Percentiles rank a stretch among this genome's conserved stretches.
Evolutionary conservation across 2,113 vertebrate genomes (phyloP).

Genomic region (Chrysemys picta): DNA sequence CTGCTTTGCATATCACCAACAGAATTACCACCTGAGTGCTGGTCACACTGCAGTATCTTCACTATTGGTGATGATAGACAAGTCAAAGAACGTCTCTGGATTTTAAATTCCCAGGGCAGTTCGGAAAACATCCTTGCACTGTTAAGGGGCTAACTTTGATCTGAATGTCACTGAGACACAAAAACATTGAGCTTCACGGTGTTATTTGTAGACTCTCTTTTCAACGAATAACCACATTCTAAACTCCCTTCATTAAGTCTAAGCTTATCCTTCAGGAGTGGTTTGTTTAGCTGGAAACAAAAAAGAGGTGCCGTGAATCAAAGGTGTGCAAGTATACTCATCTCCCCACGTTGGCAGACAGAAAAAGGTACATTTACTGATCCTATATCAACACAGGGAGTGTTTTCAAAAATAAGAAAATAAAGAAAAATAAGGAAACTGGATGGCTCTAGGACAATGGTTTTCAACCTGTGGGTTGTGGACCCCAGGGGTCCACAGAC

Average conservation of each 20-base stretch:
- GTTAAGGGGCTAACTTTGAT: slow-evolving; percentile 24
- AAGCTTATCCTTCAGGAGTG: background rate
- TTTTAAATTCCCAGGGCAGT: slow-evolving; percentile 29
- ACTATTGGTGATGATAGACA: background rate
- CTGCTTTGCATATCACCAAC: background rate
- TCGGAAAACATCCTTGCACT: background rate
- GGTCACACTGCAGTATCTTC: background rate
- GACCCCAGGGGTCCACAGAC: too few species aligned
- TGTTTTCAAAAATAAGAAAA: rapidly evolving
- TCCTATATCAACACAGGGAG: background rate
- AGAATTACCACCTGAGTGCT: background rate
- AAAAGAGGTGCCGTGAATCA: rapidly evolving
- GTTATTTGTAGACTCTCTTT: slow-evolving; percentile 59
- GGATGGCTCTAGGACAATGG: background rate
- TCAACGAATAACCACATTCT: slow-evolving; percentile 51
- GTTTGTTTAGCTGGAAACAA: background rate
- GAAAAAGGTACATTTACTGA: background rate
- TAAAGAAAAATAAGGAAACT: background rate
- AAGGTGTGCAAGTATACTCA: rapidly evolving
- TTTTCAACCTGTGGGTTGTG: too few species aligned
- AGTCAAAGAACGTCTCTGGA: slow-evolving; percentile 25
- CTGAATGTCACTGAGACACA: slow-evolving; percentile 2
- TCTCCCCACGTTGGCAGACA: background rate
- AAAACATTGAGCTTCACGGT: background rate
- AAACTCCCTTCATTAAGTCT: slow-evolving; percentile 27